Percentiles rank a stretch among this genome's conserved stretches.
Evolutionary conservation across 2,113 vertebrate species (phyloP).

Genomic region (Centrocercus urophasianus): DNA sequence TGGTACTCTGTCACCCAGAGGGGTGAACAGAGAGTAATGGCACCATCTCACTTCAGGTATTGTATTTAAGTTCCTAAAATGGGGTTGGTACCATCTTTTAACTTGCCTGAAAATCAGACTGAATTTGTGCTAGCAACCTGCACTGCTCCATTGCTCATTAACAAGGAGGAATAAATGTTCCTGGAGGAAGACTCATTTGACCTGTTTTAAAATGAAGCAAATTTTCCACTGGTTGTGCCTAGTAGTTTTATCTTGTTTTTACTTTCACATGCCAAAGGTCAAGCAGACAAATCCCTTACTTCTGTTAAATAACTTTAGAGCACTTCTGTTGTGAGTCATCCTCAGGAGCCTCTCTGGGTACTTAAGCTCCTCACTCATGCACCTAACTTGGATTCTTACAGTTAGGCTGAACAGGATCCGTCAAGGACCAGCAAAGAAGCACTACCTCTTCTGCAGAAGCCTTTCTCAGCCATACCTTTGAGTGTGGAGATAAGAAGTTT

Average conservation of each 20-base stretch:
- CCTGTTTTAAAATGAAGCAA: background rate
- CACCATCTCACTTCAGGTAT: background rate
- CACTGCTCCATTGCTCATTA: background rate
- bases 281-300: background rate
- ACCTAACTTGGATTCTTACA: background rate
- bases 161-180: background rate
- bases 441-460: background rate
- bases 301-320: background rate
- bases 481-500: background rate
- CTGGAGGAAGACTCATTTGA: background rate
- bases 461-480: background rate
- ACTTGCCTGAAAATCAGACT: background rate
- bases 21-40: background rate
- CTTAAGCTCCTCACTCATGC: background rate
- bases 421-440: background rate
- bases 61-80: background rate
- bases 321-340: background rate
- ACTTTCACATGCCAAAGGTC: background rate
- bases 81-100: background rate
- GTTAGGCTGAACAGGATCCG: accelerated
- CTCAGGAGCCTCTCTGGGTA: background rate
- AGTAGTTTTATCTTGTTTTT: background rate
- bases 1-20: background rate
- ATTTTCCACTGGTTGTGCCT: background rate
- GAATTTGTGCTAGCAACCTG: background rate